phyloP scores from a whole-genome alignment of 2,797 vertebrate species.

The Arremon brunneinucha region DNA sequence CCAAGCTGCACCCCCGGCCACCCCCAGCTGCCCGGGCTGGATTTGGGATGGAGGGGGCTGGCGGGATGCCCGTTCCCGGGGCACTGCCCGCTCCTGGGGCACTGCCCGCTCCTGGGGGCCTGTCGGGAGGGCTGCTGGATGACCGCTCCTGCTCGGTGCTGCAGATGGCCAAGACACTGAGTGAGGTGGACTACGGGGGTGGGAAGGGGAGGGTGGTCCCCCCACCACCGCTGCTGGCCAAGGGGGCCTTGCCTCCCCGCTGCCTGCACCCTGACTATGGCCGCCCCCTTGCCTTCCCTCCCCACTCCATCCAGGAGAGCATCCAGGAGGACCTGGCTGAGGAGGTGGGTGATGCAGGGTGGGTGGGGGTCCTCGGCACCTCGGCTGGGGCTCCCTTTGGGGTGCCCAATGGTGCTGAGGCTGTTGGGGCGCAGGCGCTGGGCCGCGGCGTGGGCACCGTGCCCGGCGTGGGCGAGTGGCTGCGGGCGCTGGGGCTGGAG shows the following conservation, averaged over 20 bases:
- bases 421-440: not conserved
- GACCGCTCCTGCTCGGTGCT: conserved; percentile 95
- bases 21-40: not conserved
- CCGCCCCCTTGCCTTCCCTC: conserved; percentile 83
- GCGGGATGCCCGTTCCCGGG: accelerated
- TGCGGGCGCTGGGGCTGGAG: conserved; percentile 88
- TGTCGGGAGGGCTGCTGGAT: conserved; percentile 69
- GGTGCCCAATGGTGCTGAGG: not conserved
- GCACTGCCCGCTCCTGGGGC: not conserved
- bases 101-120: not conserved
- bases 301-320: conserved; percentile 88
- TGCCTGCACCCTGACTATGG: conserved; percentile 71
- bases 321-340: conserved; percentile 92
- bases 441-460: conserved; percentile 81
- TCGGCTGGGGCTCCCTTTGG: not conserved
- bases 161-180: conserved; percentile 95
- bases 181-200: conserved; percentile 86
- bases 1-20: conserved; percentile 68
- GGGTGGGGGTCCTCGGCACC: not conserved
- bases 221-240: conserved; percentile 61
- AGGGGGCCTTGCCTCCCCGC: conserved; percentile 57
- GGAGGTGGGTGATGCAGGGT: conserved; percentile 75
- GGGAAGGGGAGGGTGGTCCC: conserved; percentile 29
- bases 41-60: conserved; percentile 36
- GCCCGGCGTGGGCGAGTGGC: conserved; percentile 90